Percentiles rank a stretch among this genome's conserved stretches.
Conservation (phyloP, 2,797 vertebrate species). For the Gymnoscopelus braueri region DNA sequence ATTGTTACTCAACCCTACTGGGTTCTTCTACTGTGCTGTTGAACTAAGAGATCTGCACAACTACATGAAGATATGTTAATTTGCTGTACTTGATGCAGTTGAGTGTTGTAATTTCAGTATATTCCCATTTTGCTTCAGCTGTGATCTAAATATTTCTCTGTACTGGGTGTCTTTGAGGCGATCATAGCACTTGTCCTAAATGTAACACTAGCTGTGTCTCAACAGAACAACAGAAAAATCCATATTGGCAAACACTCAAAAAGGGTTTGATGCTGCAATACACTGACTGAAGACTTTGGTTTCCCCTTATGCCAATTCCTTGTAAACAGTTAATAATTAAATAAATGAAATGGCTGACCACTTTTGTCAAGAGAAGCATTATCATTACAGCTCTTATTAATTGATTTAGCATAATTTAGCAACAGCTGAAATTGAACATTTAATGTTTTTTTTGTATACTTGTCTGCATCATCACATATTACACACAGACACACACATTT, state of each 20-base stretch:
- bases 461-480: conserved; percentile 32
- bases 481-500: conserved; percentile 13
- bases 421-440: conserved; percentile 46
- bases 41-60: no score
- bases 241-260: background rate
- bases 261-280: background rate
- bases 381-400: conserved; percentile 21
- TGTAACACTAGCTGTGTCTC: background rate
- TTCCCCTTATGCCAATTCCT: conserved; percentile 1
- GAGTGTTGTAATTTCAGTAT: background rate
- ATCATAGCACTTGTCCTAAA: conserved; percentile 1
- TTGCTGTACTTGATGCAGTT: no score
- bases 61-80: no score
- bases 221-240: background rate
- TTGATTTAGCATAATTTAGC: conserved; percentile 33
- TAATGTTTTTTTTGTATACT: conserved; percentile 32
- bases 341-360: conserved; percentile 21
- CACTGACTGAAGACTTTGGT: background rate
- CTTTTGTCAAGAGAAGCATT: conserved; percentile 17
- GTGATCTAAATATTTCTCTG: background rate
- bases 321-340: background rate
- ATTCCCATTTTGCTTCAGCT: background rate
- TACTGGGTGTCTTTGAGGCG: background rate
- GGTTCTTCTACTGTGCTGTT: no score
- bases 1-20: no score